Percentiles rank a stretch among this genome's conserved stretches.
phyloP scores from a whole-genome alignment of 1,140 invertebrate species.

The Musca domestica region DNA sequence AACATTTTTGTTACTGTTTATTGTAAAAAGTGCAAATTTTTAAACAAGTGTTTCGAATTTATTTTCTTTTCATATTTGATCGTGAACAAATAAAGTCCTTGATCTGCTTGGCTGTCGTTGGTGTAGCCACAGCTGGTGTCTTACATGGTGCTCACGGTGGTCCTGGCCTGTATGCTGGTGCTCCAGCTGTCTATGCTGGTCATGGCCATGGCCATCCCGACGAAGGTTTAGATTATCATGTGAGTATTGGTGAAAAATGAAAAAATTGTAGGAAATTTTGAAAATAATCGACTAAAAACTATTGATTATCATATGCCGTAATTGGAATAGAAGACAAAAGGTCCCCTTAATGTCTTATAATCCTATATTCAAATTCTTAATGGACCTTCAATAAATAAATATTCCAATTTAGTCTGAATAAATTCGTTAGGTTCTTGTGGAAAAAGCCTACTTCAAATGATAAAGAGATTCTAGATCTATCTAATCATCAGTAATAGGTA shows the following conservation, averaged over 20 bases:
- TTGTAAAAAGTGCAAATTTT: neutral
- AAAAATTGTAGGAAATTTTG: no score
- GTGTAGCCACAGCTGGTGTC: conserved; percentile 49
- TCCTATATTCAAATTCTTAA: no score
- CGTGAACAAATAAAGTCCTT: conserved; percentile 42
- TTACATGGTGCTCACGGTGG: conserved; percentile 38
- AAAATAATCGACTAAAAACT: no score
- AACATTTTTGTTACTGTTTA: neutral
- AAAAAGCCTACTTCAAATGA: no score
- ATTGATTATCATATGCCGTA: no score
- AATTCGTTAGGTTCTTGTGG: no score
- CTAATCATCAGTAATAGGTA: no score
- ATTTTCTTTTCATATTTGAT: conserved; percentile 25
- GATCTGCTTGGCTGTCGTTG: conserved; percentile 50
- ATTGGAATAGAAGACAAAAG: no score
- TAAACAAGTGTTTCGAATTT: conserved; percentile 5
- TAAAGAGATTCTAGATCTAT: no score
- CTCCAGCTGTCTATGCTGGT: conserved; percentile 38
- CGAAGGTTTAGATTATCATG: conserved; percentile 50
- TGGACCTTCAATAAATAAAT: no score
- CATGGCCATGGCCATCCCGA: conserved; percentile 37
- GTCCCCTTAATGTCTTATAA: no score
- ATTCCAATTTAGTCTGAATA: no score
- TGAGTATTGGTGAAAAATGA: conserved; percentile 33
- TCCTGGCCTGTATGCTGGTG: conserved; percentile 38